Conservation (phyloP, 2,888 invertebrate species). For the Schrankia costaestrigalis region DNA sequence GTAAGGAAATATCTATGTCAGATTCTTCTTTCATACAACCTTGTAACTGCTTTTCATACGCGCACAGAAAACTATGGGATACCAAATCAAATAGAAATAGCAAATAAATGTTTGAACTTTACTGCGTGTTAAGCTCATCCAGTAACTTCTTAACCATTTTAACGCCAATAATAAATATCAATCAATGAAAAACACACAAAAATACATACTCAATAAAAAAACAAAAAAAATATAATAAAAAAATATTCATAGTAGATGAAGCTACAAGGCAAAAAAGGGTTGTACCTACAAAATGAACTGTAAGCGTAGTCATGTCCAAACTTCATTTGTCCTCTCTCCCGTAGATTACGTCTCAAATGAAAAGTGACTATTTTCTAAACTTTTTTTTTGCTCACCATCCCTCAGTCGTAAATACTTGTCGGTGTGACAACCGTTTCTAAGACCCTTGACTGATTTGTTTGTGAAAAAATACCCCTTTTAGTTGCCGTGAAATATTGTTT, state of each 20-base stretch:
- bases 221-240: background rate
- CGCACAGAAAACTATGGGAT: too few species aligned
- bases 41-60: too few species aligned
- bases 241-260: constrained; percentile 26
- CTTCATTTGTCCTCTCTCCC: constrained; percentile 53
- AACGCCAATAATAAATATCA: too few species aligned
- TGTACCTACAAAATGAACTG: constrained; percentile 39
- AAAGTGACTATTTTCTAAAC: constrained; percentile 68
- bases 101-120: too few species aligned
- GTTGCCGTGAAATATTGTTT: constrained; percentile 27
- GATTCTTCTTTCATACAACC: too few species aligned
- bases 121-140: too few species aligned
- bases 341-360: constrained; percentile 75
- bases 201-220: background rate
- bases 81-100: too few species aligned
- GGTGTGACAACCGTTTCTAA: constrained; percentile 40
- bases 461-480: constrained; percentile 34
- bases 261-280: constrained; percentile 35
- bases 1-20: too few species aligned
- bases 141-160: too few species aligned
- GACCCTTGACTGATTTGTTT: constrained; percentile 65
- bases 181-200: background rate
- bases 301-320: constrained; percentile 65
- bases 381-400: constrained; percentile 55
- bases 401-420: constrained; percentile 60